Conservation (phyloP, 1,140 invertebrate genomes). For the Holotrichia oblita region DNA sequence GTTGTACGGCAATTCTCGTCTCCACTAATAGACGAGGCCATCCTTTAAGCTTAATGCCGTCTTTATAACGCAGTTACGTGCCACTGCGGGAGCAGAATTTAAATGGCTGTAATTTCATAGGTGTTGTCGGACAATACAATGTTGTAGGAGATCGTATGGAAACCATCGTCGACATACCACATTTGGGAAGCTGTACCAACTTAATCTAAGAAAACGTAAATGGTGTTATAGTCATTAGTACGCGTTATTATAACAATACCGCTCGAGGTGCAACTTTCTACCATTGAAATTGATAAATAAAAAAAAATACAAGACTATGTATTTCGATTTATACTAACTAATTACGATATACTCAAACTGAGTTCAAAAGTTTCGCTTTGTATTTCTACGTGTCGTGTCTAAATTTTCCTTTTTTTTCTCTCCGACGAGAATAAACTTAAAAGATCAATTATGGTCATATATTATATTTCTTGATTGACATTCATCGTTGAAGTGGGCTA, state of each 20-base stretch:
- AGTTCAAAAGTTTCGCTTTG: neutral
- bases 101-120: constrained; percentile 32
- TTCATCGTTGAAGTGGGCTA: neutral
- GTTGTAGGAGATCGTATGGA: neutral
- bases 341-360: no score
- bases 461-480: neutral
- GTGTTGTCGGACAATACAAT: neutral
- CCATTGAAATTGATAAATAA: neutral
- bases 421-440: neutral
- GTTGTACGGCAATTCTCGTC: neutral
- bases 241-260: neutral
- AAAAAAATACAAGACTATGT: no score
- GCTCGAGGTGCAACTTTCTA: neutral
- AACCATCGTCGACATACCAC: neutral
- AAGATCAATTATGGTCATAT: neutral
- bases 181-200: neutral
- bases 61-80: constrained; percentile 28
- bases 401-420: neutral
- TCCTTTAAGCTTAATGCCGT: constrained; percentile 29
- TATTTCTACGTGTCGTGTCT: neutral
- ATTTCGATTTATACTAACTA: no score
- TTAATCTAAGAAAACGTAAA: constrained; percentile 26
- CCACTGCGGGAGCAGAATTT: constrained; percentile 20
- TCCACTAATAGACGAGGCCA: constrained; percentile 28
- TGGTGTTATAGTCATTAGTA: neutral